Evolutionary conservation across 2,113 vertebrate species (phyloP), one percentile per base, ranked within the genome.

Genomic region (Leucosticte australis): DNA sequence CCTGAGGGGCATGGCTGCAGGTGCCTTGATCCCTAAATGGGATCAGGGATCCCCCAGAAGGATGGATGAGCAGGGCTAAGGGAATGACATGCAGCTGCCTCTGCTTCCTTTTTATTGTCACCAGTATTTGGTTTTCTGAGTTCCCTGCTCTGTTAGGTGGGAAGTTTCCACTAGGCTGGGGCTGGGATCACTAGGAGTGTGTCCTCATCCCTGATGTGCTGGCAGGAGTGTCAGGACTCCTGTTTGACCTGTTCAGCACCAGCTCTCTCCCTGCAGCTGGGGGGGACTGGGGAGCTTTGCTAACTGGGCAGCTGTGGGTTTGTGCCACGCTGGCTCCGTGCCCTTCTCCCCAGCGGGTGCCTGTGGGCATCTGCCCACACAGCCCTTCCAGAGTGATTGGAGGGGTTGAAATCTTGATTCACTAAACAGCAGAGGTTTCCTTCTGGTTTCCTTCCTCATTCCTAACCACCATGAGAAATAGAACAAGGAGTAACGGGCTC

Each of bases 381-480:
- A 37, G 55, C 55, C 33, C 46, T 77, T 69, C 27, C 73, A 46
- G 46, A 52, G 55, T 20, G 47, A 7, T 9, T 46, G 39, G 50
- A 70, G 49, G 20, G 37, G 8, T 37, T 49, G 28, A 37, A 56
- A n/a, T 46, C 46, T 31, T n/a, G 28, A 52, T 31, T 65, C 23
- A 2, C 4, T 28, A 18, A 69, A 2, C 31, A 77, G 55, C 69
- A 55, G 47, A 49, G 39, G 15, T 78, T 92, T 73, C 27, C 56
- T 52, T 0, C n/a, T 3, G 6, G 4, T 80, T 53, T 60, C 22
- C 33, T 70, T 50, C 22, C 44, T 67, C 0, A 0, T 74, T 78
- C 56, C n/a, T 41, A 64, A 12, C 27, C 33, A 26, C 5, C 9
- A 4, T 7, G 56, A 89, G 74, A 39, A 56, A 16, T 10, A 69